A percentile compares a stretch with the other conserved stretches of the same genome.
phyloP scores from a whole-genome alignment of 2,888 invertebrate species.

The Apotomis capreana region DNA sequence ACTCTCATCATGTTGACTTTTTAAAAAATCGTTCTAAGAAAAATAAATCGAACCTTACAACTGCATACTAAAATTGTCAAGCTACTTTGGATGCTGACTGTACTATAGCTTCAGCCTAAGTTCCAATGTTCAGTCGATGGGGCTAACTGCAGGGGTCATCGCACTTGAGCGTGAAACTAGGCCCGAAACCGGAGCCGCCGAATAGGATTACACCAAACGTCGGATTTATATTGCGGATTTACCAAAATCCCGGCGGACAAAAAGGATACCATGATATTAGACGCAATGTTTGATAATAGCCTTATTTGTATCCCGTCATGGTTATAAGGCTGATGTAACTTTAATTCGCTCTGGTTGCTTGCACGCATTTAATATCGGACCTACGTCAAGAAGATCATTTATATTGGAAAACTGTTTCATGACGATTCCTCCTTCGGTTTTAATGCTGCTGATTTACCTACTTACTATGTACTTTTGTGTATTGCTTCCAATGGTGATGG shows the following conservation, averaged over 20 bases:
- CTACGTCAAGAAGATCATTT: constrained; percentile 13
- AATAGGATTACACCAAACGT: constrained; percentile 74
- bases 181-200: constrained; percentile 61
- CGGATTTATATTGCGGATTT: constrained; percentile 75
- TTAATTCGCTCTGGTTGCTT: constrained; percentile 7
- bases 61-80: too few species aligned
- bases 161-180: constrained; percentile 66
- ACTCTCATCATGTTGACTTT: too few species aligned
- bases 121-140: constrained; percentile 45
- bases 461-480: not conserved
- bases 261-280: constrained; percentile 66
- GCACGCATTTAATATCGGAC: constrained; percentile 1
- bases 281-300: constrained; percentile 67
- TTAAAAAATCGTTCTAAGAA: too few species aligned
- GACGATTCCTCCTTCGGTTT: constrained; percentile 40
- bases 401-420: constrained; percentile 15
- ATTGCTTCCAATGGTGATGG: constrained; percentile 24
- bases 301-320: constrained; percentile 53
- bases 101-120: constrained; percentile 22
- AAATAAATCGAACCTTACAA: too few species aligned
- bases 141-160: constrained; percentile 54
- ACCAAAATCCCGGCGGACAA: constrained; percentile 67
- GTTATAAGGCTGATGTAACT: constrained; percentile 10
- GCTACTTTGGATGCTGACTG: too few species aligned
- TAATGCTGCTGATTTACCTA: not conserved